Conservation (phyloP, 1,140 invertebrate genomes). For the Maniola jurtina region DNA sequence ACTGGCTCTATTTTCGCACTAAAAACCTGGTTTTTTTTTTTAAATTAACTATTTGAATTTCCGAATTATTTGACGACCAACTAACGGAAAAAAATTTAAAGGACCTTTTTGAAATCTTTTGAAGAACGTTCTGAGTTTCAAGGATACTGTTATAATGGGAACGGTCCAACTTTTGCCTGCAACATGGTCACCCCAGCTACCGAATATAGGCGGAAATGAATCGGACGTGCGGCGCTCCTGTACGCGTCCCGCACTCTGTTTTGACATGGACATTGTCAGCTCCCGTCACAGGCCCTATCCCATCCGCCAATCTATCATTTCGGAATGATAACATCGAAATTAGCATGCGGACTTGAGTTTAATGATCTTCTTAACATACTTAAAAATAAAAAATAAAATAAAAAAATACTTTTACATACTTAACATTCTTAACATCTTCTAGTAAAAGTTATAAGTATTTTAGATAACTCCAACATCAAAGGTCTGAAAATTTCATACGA, state of each 20-base stretch:
- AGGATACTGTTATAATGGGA: not conserved
- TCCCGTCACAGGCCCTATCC: slow-evolving; percentile 5
- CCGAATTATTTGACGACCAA: too few relatives aligned
- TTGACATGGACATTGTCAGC: slow-evolving; percentile 15
- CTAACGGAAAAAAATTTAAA: too few relatives aligned
- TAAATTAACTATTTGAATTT: too few relatives aligned
- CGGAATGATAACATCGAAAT: slow-evolving; percentile 12
- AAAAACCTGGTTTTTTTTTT: too few relatives aligned
- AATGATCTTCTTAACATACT: not conserved
- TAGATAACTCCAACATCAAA: too few relatives aligned
- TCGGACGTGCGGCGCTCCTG: slow-evolving; percentile 28
- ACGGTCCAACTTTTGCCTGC: not conserved
- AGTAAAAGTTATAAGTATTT: too few relatives aligned
- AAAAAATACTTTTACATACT: too few relatives aligned
- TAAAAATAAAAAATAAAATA: too few relatives aligned
- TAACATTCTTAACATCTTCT: too few relatives aligned
- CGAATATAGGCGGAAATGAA: slow-evolving; percentile 36
- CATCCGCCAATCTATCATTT: slow-evolving; percentile 24
- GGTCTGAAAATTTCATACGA: too few relatives aligned
- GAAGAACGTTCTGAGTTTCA: not conserved
- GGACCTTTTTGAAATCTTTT: too few relatives aligned
- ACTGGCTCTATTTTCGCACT: too few relatives aligned
- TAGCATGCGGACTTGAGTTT: not conserved
- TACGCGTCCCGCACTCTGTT: slow-evolving; percentile 24
- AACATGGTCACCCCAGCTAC: slow-evolving; percentile 12